Base-by-base conservation (phyloP, 30 jellyfish, hydroid and myxozoan species). In the Phacellophora camtschatica region DNA sequence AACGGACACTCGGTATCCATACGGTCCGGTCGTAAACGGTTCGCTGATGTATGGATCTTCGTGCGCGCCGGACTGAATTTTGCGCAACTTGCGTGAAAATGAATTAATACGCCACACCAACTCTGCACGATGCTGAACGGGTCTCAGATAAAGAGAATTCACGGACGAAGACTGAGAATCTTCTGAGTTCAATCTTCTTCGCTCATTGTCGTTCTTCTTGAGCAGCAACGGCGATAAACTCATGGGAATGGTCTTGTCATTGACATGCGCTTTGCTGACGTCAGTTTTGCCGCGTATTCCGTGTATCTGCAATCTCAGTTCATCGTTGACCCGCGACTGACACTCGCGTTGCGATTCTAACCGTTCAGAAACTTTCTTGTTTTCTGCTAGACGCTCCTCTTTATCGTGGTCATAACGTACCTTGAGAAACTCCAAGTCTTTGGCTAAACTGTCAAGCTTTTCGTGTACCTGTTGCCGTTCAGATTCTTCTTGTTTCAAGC, bases 21-120 rank as follows among this genome's bases (percentile, higher is more conserved):
- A 75, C 54, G 97, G 96, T 13, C 97, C 99, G 24, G 99, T 85
- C 25, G 90, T 73, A 58, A 93, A 93, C 32, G 99, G 94, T 32
- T 93, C 99, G 50, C 97, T 87, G 16, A 95, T 82, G 70, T 74
- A 87, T 36, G 99, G 99, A 35, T 93, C 99, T 8, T 93, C 99
- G 68, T 86, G 88, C 30, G 90, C 84, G 15, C 97, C 97, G 34
- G 99, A 87, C 77, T 87, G 96, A 66, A 93, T 86, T 69, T 87
- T 93, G 29, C 95, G 81, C 50, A 93, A 88, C 83, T 93, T 93
- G 55, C 95, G 71, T 5, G 97, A 59, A 72, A 93, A 93, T 10
- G 95, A 61, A 56, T 74, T 87, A 3, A 93, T 81, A 5, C 99
- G 74, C 99, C 99, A 93, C n/a, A 87, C 96, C 23, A 82, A 53